Evolutionary conservation across 2,888 invertebrate genomes (phyloP).

Genomic region (Philonicus albiceps): DNA sequence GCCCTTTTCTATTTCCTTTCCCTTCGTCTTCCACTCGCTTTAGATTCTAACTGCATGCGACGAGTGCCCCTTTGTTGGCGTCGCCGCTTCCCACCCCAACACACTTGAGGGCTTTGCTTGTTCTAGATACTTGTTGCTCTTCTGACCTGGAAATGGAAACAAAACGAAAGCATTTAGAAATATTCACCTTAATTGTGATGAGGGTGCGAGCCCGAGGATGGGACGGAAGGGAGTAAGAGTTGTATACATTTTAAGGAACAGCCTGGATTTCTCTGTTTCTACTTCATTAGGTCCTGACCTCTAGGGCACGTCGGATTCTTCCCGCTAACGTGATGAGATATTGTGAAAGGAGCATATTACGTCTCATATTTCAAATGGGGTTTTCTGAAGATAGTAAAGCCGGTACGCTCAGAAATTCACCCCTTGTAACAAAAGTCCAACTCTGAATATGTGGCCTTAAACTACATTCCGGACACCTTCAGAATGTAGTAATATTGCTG

Average conservation of each 20-base stretch:
- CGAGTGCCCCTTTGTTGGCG: not conserved
- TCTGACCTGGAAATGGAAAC: conserved; percentile 30
- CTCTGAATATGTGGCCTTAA: not conserved
- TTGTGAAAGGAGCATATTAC: not conserved
- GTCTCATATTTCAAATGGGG: not conserved
- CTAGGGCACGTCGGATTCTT: not conserved
- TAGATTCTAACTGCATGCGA: conserved; percentile 35
- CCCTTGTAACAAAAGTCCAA: not conserved
- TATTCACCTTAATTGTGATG: not conserved
- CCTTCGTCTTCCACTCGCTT: not conserved
- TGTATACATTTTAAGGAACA: not conserved
- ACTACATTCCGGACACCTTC: not conserved
- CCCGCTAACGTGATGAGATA: not conserved
- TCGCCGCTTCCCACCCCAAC: not conserved
- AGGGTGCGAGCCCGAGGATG: not conserved
- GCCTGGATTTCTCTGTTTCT: not conserved
- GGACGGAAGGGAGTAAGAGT: not conserved
- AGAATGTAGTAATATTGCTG: not conserved
- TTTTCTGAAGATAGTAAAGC: not conserved
- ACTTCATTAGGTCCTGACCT: not conserved
- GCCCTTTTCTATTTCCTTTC: not conserved
- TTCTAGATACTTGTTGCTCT: conserved; percentile 32
- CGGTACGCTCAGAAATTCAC: not conserved
- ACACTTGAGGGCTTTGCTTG: not conserved
- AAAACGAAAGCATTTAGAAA: conserved; percentile 1